Conservation (phyloP, 2,113 vertebrate species). For the Acinonyx jubatus region DNA sequence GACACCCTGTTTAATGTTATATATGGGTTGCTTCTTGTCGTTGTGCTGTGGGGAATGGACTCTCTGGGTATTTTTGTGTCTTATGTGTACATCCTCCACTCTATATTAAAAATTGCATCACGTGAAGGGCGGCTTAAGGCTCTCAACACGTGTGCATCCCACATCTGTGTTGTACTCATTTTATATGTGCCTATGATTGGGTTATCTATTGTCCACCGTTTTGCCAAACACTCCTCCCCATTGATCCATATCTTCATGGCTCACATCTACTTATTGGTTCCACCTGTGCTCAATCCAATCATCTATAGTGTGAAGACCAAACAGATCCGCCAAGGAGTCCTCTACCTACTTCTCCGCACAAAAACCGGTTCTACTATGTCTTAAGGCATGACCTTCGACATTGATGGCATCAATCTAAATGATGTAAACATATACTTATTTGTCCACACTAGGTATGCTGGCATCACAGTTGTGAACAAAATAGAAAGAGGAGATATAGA, state of each 20-base stretch:
- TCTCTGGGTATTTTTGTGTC: conserved; percentile 62
- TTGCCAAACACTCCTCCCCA: conserved; percentile 34
- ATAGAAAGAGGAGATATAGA: background rate
- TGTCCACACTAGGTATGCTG: background rate
- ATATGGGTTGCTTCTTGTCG: too few relatives aligned
- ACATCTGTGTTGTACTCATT: conserved; percentile 63
- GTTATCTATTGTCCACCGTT: conserved; percentile 53
- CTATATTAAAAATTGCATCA: background rate
- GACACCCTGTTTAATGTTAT: background rate
- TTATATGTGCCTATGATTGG: conserved; percentile 69
- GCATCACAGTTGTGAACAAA: background rate
- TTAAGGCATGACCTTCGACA: background rate
- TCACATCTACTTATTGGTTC: conserved; percentile 55
- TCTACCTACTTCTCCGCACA: background rate
- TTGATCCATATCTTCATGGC: conserved; percentile 57
- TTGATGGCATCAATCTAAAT: background rate
- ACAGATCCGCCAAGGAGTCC: conserved; percentile 51
- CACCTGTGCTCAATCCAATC: conserved; percentile 64
- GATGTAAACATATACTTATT: background rate
- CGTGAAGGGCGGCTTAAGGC: conserved; percentile 42
- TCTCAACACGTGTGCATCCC: conserved; percentile 60
- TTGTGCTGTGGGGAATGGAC: conserved; percentile 62
- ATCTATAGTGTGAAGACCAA: conserved; percentile 69
- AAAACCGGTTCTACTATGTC: background rate
- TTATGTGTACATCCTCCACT: conserved; percentile 53